phyloP scores from a whole-genome alignment of 2,888 invertebrate species.

The Leucophenga maculata region DNA sequence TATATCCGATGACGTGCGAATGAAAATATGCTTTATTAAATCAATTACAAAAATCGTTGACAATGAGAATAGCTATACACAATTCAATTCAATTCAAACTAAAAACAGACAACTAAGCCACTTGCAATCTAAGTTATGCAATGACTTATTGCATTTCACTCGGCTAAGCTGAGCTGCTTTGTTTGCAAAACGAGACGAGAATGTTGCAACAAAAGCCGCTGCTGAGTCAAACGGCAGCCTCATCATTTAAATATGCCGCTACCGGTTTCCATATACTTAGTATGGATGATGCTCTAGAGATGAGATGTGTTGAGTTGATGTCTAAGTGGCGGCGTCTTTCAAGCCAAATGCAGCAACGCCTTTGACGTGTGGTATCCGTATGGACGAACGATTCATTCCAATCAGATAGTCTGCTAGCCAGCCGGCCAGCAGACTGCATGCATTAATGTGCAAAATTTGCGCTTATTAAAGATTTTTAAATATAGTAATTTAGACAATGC shows the following conservation, averaged over 20 bases:
- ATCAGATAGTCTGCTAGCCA: background rate
- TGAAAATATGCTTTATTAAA: too few relatives aligned
- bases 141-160: too few relatives aligned
- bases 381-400: conserved; percentile 28
- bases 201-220: background rate
- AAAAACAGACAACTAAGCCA: too few relatives aligned
- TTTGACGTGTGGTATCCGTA: conserved; percentile 25
- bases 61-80: too few relatives aligned
- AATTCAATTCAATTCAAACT: too few relatives aligned
- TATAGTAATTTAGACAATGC: conserved; percentile 55
- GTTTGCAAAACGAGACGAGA: too few relatives aligned
- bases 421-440: conserved; percentile 20
- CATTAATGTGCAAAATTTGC: conserved; percentile 47
- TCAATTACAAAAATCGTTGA: too few relatives aligned
- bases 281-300: background rate
- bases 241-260: conserved; percentile 51
- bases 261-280: conserved; percentile 40
- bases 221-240: conserved; percentile 20
- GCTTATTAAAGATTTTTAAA: conserved; percentile 64
- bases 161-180: too few relatives aligned
- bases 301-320: conserved; percentile 28
- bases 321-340: conserved; percentile 45
- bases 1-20: too few relatives aligned
- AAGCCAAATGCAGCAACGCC: conserved; percentile 33
- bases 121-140: background rate